Base-by-base conservation (phyloP, 2,797 vertebrate genomes). In the Acestrorhynchus altus region DNA sequence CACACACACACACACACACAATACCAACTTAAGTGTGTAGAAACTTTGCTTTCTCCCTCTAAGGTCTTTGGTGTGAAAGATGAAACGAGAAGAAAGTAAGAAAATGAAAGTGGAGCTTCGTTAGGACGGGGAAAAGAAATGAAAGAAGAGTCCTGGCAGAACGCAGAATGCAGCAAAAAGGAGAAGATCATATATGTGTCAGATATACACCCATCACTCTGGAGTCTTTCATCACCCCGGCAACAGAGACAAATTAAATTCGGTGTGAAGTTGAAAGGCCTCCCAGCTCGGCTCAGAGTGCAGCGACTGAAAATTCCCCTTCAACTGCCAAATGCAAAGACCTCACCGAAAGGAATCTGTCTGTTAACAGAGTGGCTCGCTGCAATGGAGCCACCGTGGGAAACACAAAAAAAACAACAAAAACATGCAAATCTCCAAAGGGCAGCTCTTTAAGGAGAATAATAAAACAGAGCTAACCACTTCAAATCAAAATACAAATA, bases 231-330 rank as follows among this genome's bases (percentile, higher is more conserved):
- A 75, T 75, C 65, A 28, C 18, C 5, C 16, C 2, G 51, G 60
- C 31, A 66, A 66, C 22, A 60, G 28, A 68, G 26, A n/a, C 54
- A 49, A 51, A 64, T 49, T 40, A 13, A 44, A 66, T 47, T 44
- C 28, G 35, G 18, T 49, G 28, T 54, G 5, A 78, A 65, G 35
- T 61, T 78, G 66, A 76, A 82, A 61, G 56, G 44, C 68, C n/a
- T 73, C 64, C 20, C 60, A 39, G 69, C 63, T 61, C 47, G 8
- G 16, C 47, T 51, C 46, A 46, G 57, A 51, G 39, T 16, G 22
- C 22, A 44, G 42, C 12, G 44, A 49, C 39, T 24, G 12, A 46
- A 70, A 63, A n/a, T 1, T 16, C 46, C 60, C 24, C 12, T 35
- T 74, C 59, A 52, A 69, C 51, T 31, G 15, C 15, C 26, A 12